A percentile compares a stretch with the other conserved stretches of the same genome.
Conservation (phyloP, 1,140 invertebrate species). For the Fopius arisanus region DNA sequence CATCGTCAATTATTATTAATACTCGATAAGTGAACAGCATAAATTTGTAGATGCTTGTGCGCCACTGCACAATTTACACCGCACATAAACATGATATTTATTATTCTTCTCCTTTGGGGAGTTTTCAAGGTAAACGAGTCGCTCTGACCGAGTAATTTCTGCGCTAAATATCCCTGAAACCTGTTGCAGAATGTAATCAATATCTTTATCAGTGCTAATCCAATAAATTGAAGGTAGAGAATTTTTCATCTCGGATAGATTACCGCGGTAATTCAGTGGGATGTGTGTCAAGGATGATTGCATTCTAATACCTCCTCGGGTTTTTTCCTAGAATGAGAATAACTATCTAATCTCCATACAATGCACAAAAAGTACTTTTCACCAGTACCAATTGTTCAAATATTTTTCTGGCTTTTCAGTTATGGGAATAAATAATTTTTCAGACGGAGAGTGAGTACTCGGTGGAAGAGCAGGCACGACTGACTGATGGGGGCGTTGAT, state of each 20-base stretch:
- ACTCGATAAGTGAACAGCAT: too few relatives aligned
- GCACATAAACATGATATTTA: too few relatives aligned
- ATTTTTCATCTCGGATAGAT: background rate
- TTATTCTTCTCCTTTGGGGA: too few relatives aligned
- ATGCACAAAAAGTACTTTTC: too few relatives aligned
- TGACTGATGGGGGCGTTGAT: slow-evolving; percentile 68
- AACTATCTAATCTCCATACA: too few relatives aligned
- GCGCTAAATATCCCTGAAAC: background rate
- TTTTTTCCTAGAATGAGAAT: background rate
- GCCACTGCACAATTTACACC: too few relatives aligned
- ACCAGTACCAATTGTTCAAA: too few relatives aligned
- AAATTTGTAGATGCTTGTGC: background rate
- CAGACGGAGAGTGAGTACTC: slow-evolving; percentile 86
- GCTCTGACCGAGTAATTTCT: background rate
- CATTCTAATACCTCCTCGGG: background rate
- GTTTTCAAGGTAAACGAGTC: background rate
- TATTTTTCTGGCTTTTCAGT: background rate
- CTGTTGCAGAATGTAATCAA: background rate
- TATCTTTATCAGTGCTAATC: background rate
- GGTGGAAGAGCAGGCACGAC: slow-evolving; percentile 78
- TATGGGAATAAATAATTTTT: slow-evolving; percentile 50
- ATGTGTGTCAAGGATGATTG: slow-evolving; percentile 27
- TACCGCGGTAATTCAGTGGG: background rate
- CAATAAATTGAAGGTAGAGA: background rate
- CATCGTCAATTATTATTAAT: too few relatives aligned